Base-by-base conservation (phyloP, 2,797 vertebrate species). In the Allobates femoralis region DNA sequence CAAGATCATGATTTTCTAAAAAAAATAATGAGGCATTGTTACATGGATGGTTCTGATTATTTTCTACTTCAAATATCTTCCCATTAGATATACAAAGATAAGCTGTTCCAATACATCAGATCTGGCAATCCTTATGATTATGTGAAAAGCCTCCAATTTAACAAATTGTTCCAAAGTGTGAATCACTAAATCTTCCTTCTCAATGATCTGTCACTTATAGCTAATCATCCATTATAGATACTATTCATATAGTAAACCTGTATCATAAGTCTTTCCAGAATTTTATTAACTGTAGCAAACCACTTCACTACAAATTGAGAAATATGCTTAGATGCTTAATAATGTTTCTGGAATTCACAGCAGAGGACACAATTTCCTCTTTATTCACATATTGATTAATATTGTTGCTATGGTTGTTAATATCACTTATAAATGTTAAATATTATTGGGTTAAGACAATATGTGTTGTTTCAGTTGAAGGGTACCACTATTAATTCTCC, bases 201-300 rank as follows among this genome's bases (percentile, higher is more conserved):
- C 32, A 34, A 69, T 30, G 18, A 19, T 7, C 28, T 71, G 37
- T 71, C 67, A 71, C 37, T 41, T 46, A 21, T 21, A 11, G 34
- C 8, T n/a, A 41, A 41, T 71, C 11, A 37, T 71, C 21, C 11
- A n/a, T n/a, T 71, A 41, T n/a, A 23, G 21, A 71, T 71, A 71
- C 41, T 71, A 41, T 71, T 46, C 21, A 8, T n/a, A 71, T 71
- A 71, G 67, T 71, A 71, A 71, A 71, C 21, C 19, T 37, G 32
- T 37, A 69, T 12, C 32, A 23, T 69, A 37, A 21, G 32, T 69
- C 66, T 71, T 1, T 41, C 67, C 37, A 71, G 34, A 71, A 71
- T 71, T 71, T 3, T 46, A 41, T 41, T 37, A 37, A 37, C 32
- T 69, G 18, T 69, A 37, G 32, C 19, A 69, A 23, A 37, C 32